Conservation (phyloP, 2,888 invertebrate species). For the Melikaiella ostensackeni region DNA sequence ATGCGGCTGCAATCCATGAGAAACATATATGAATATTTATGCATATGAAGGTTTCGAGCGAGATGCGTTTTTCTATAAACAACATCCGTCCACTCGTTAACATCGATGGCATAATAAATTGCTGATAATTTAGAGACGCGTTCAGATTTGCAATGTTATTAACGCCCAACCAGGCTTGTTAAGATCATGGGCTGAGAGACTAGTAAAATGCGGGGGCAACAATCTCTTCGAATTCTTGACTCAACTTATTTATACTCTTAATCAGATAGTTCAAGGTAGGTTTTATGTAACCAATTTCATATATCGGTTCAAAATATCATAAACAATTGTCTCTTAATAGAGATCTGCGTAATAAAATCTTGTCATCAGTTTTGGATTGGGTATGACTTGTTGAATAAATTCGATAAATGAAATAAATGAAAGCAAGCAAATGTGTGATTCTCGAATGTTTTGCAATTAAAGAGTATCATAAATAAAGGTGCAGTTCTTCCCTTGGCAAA, state of each 20-base stretch:
- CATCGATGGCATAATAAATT: constrained; percentile 37
- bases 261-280: not conserved
- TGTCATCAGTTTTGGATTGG: too few relatives aligned
- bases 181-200: constrained; percentile 23
- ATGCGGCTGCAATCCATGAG: constrained; percentile 4
- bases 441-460: not conserved
- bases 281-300: not conserved
- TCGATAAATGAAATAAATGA: not conserved
- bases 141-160: constrained; percentile 30
- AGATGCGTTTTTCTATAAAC: too few relatives aligned
- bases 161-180: constrained; percentile 27
- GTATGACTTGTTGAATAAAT: not conserved
- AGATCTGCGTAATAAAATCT: too few relatives aligned
- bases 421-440: not conserved
- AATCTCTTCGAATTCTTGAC: constrained; percentile 32
- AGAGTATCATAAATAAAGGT: constrained; percentile 11
- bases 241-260: constrained; percentile 9
- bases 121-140: constrained; percentile 32
- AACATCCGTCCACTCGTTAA: constrained; percentile 8
- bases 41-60: not conserved
- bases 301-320: not conserved
- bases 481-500: constrained; percentile 19
- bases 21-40: constrained; percentile 18
- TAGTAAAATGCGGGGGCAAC: constrained; percentile 12
- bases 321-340: too few relatives aligned